Base-by-base conservation (phyloP, 2,797 vertebrate species). In the Xenopus petersii region DNA sequence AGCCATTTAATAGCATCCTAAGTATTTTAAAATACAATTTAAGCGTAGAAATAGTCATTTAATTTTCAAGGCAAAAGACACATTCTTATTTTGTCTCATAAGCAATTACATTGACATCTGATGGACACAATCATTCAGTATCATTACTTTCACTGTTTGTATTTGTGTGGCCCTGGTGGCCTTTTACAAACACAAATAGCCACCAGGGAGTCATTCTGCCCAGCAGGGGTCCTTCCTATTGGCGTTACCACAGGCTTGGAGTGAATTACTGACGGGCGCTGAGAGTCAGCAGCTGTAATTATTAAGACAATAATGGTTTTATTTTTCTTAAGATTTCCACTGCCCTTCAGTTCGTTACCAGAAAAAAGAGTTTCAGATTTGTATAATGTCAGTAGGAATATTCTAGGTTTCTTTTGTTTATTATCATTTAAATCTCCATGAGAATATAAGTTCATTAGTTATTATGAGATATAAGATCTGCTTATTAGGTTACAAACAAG, bases 241-340 rank as follows among this genome's bases (percentile, higher is more conserved):
- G 74, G 67, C 58, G 66, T 75, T 75, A 63, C 59, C 33, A 75
- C 55, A 66, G 66, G 55, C 24, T 64, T 64, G 10, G 61, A 64
- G 74, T 70, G 67, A 75, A 64, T 70, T 70, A 30, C 61, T 21
- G 67, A 67, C 16, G 61, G 61, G 33, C 48, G 42, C 54, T 49
- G 51, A 64, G 51, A 65, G 67, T 47, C 61, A 59, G 74, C 74
- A 70, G 74, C 68, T 75, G 67, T 48, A 47, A 70, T 75, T 70
- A 75, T 56, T 70, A 61, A 75, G 60, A 75, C 67, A 58, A 64
- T 71, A 51, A 71, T 71, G 36, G 62, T 64, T 55, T 64, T 64
- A 2, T 56, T 26, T 16, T 24, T 61, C 36, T 51, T 66, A 33
- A 74, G 63, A 61, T 42, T 74, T 54, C 56, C 33, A 61, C 24